Percentiles rank a stretch among this genome's conserved stretches.
Conservation (phyloP, 1,140 invertebrate species). For the Zaprionus tsacasi region DNA sequence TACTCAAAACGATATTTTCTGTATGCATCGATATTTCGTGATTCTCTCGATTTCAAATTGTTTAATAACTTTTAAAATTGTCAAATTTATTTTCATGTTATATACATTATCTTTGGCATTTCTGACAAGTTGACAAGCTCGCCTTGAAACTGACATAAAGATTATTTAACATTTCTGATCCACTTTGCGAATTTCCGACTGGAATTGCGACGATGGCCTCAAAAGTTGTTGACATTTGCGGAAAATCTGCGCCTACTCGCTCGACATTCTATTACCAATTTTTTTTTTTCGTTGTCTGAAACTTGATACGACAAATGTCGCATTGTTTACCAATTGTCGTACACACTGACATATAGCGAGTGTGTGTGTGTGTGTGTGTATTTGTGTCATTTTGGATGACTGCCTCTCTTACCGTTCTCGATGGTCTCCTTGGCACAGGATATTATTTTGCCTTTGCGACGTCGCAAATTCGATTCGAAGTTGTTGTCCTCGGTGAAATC, state of each 20-base stretch:
- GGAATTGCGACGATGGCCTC: constrained; percentile 4
- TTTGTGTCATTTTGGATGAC: constrained; percentile 12
- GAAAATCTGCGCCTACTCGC: constrained; percentile 12
- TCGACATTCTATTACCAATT: constrained; percentile 5
- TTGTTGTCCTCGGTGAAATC: constrained; percentile 82
- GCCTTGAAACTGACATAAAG: background rate
- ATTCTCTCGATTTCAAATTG: too few relatives aligned
- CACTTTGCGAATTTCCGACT: background rate
- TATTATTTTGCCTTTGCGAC: constrained; percentile 84
- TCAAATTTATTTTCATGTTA: too few relatives aligned
- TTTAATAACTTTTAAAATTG: too few relatives aligned
- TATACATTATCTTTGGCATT: background rate
- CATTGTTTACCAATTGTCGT: background rate
- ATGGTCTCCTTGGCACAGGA: constrained; percentile 84
- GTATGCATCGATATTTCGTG: too few relatives aligned
- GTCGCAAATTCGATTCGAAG: constrained; percentile 83
- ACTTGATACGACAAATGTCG: constrained; percentile 14
- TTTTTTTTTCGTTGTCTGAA: background rate
- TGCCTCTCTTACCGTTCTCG: constrained; percentile 75
- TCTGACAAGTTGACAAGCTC: background rate
- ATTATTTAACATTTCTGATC: constrained; percentile 5
- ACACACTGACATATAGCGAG: background rate
- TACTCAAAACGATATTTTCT: too few relatives aligned
- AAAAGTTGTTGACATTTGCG: constrained; percentile 1
- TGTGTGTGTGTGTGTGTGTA: background rate